Evolutionary conservation across 2,888 invertebrate genomes (phyloP).

Genomic region (Agriopis leucophaearia): DNA sequence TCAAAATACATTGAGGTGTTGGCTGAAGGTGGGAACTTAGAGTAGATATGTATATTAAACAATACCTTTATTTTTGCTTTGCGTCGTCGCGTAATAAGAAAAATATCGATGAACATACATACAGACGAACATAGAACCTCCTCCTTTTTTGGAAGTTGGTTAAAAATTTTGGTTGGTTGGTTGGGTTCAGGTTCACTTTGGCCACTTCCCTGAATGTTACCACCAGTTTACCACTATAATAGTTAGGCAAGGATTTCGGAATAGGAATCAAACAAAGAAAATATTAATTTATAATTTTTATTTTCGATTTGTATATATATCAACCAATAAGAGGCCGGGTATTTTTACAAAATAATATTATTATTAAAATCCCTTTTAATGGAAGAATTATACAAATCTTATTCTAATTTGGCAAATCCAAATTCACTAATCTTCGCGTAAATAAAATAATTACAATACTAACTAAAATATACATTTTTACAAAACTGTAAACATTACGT

Average conservation of each 20-base stretch:
- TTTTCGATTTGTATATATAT: constrained; percentile 81
- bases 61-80: too few species aligned
- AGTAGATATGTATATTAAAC: too few species aligned
- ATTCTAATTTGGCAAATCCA: constrained; percentile 84
- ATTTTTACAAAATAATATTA: constrained; percentile 83
- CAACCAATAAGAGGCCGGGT: constrained; percentile 75
- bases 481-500: constrained; percentile 77
- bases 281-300: constrained; percentile 81
- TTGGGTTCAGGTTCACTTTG: not conserved
- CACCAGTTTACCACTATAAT: not conserved
- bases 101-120: too few species aligned
- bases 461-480: constrained; percentile 84
- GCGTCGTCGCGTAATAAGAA: too few species aligned
- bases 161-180: too few species aligned
- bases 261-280: constrained; percentile 65
- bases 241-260: not conserved
- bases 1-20: too few species aligned
- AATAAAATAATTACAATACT: constrained; percentile 77
- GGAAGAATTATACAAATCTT: constrained; percentile 82
- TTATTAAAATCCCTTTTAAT: constrained; percentile 73
- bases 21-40: too few species aligned
- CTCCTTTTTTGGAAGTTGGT: too few species aligned
- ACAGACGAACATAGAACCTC: too few species aligned
- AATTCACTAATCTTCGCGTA: constrained; percentile 79
- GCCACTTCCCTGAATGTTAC: not conserved